Conservation (phyloP, 2,797 vertebrate species). For the Peromyscus nudipes region DNA sequence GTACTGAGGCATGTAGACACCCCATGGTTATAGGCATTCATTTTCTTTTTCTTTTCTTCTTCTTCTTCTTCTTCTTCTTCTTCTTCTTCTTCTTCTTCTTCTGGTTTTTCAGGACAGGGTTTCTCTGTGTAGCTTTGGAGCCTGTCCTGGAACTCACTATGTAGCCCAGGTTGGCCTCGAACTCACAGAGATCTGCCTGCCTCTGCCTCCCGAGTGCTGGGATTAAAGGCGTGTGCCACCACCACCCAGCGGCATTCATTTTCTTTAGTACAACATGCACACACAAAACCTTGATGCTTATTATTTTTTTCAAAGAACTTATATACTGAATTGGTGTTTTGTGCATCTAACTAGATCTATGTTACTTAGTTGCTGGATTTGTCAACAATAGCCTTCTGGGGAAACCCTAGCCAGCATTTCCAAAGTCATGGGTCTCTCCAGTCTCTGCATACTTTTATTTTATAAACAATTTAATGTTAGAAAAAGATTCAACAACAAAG, state of each 20-base stretch:
- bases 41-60: background rate
- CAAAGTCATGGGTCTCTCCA: background rate
- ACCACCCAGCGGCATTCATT: background rate
- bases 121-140: too few relatives aligned
- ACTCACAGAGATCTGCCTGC: too few relatives aligned
- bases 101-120: too few relatives aligned
- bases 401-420: background rate
- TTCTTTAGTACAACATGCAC: background rate
- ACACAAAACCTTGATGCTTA: constrained; percentile 17
- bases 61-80: too few relatives aligned
- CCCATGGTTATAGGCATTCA: background rate
- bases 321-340: constrained; percentile 6
- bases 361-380: constrained; percentile 14
- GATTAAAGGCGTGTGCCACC: too few relatives aligned
- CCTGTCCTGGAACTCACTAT: too few relatives aligned
- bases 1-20: background rate
- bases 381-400: background rate
- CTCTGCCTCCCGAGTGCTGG: too few relatives aligned
- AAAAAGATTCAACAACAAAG: constrained; percentile 28
- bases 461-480: constrained; percentile 57
- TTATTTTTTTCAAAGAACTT: background rate
- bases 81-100: too few relatives aligned
- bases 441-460: background rate
- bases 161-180: too few relatives aligned
- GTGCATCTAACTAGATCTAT: background rate